Conservation (phyloP, 2,888 invertebrate genomes). For the Allolobophora icterica region DNA sequence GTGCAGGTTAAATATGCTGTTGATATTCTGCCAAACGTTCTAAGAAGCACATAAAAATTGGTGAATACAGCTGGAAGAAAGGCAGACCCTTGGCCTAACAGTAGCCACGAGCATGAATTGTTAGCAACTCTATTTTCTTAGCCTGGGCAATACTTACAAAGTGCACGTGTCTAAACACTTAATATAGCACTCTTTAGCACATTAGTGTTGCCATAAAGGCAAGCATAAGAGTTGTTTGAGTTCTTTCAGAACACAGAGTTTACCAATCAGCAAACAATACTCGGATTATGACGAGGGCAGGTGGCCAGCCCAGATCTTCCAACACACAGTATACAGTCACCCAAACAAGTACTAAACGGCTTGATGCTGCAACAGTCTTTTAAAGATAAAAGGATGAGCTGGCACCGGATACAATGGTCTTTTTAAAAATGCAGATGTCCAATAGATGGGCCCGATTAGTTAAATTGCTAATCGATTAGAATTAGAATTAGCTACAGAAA, state of each 20-base stretch:
- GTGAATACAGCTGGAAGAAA: neutral
- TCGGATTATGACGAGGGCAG: neutral
- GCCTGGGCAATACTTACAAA: neutral
- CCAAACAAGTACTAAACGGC: too few relatives aligned
- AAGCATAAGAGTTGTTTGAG: neutral
- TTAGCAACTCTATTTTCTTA: neutral
- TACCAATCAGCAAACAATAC: neutral
- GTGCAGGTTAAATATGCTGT: slow-evolving; percentile 3
- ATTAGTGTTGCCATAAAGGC: neutral
- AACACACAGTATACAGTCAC: too few relatives aligned
- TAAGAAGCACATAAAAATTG: neutral
- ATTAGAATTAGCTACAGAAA: too few relatives aligned
- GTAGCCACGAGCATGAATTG: neutral
- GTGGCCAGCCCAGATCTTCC: too few relatives aligned
- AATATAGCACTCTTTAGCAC: slow-evolving; percentile 1
- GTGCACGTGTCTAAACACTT: neutral
- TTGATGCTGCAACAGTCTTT: too few relatives aligned
- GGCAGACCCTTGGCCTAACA: neutral
- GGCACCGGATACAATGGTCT: too few relatives aligned
- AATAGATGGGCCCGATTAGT: too few relatives aligned
- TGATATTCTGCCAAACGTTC: neutral
- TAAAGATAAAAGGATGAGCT: too few relatives aligned
- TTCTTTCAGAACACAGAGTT: neutral
- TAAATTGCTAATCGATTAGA: too few relatives aligned
- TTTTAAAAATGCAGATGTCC: too few relatives aligned